Percentiles rank a stretch among this genome's conserved stretches.
phyloP scores from a whole-genome alignment of 1,140 invertebrate genomes.

The Cyrtorhinus lividipennis region DNA sequence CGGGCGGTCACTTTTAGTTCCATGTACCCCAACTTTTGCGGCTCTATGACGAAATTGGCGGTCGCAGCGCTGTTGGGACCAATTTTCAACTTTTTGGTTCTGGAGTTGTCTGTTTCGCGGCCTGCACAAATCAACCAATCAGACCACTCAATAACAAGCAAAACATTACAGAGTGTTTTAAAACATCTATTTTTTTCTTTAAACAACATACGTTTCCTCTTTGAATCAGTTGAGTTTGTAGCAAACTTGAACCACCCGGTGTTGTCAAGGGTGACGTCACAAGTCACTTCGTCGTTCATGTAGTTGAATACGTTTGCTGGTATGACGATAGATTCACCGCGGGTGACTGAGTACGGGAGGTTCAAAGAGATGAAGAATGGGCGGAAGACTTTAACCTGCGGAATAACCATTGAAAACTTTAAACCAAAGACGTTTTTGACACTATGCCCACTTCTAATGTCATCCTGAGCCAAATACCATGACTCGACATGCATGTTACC shows the following conservation, averaged over 20 bases:
- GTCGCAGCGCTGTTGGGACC: constrained; percentile 48
- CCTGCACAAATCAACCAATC: no score
- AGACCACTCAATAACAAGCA: no score
- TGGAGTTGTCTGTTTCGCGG: constrained; percentile 40
- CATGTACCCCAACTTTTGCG: constrained; percentile 54
- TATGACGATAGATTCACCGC: constrained; percentile 78
- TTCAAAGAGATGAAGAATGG: constrained; percentile 76
- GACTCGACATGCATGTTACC: no score
- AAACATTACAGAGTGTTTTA: no score
- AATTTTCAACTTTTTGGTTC: constrained; percentile 46
- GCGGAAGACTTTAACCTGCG: constrained; percentile 64
- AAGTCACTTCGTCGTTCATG: constrained; percentile 56
- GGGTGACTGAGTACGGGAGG: constrained; percentile 77
- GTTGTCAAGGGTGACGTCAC: constrained; percentile 75
- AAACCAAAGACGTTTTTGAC: not conserved
- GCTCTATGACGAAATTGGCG: constrained; percentile 65
- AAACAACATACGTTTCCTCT: no score
- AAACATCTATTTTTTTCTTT: no score
- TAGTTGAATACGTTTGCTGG: constrained; percentile 90
- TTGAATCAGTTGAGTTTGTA: no score
- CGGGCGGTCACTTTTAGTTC: constrained; percentile 58
- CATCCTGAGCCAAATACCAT: no score
- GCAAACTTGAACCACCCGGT: constrained; percentile 68
- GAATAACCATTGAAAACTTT: constrained; percentile 19
- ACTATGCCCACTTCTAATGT: no score